Conservation (phyloP, 1,140 invertebrate genomes). For the Orussus abietinus region DNA sequence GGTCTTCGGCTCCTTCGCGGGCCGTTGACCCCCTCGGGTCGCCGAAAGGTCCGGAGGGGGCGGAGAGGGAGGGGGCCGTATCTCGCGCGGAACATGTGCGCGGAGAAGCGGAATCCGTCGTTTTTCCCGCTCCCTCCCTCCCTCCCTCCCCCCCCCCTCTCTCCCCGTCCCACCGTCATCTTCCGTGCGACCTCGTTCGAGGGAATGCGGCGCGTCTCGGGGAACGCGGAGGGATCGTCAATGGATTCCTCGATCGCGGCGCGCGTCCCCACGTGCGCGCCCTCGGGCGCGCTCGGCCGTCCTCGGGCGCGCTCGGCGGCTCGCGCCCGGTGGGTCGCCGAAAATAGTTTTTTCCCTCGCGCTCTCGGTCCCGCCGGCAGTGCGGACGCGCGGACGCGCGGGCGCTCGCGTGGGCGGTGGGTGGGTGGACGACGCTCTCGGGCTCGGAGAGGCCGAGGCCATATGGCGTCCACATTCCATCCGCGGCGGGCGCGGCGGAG, state of each 20-base stretch:
- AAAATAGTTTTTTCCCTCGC: conserved; percentile 37
- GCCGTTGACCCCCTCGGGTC: too few relatives aligned
- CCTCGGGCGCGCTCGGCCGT: conserved; percentile 10
- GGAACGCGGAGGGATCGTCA: too few relatives aligned
- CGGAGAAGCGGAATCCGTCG: neutral
- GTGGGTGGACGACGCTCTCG: conserved; percentile 22
- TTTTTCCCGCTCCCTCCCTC: conserved; percentile 19
- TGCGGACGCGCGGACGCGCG: conserved; percentile 6
- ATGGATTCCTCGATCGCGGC: conserved; percentile 2
- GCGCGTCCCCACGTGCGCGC: conserved; percentile 10
- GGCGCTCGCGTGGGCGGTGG: conserved; percentile 25
- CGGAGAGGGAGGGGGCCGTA: too few relatives aligned
- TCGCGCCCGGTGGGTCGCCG: conserved; percentile 10
- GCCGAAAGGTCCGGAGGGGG: too few relatives aligned
- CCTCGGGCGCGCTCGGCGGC: neutral
- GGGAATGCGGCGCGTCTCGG: too few relatives aligned
- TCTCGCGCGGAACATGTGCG: neutral
- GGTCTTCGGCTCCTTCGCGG: too few relatives aligned
- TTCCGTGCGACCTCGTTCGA: too few relatives aligned
- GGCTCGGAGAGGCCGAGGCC: conserved; percentile 32
- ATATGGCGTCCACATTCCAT: conserved; percentile 54
- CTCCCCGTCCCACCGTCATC: conserved; percentile 12
- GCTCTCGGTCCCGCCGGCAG: conserved; percentile 18
- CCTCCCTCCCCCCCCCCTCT: conserved; percentile 12
- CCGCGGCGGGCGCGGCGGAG: conserved; percentile 27